A percentile compares a stretch with the other conserved stretches of the same genome.
Conservation (phyloP, 2,113 vertebrate species). For the Taxidea taxus region DNA sequence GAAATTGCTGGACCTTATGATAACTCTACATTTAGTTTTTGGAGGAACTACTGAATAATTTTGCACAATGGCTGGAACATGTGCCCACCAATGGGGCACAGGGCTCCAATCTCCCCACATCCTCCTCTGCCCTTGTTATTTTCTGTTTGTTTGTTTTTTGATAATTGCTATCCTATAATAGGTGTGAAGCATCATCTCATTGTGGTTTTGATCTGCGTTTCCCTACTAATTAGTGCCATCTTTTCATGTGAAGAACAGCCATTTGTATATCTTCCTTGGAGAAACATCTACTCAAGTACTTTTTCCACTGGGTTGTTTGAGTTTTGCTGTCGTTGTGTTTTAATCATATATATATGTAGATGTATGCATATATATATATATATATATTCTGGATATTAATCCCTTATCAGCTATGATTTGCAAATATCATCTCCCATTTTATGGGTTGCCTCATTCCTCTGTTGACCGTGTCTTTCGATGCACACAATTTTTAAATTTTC, state of each 20-base stretch:
- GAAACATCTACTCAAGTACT: background rate
- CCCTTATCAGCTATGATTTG: background rate
- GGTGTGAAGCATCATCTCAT: background rate
- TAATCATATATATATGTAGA: background rate
- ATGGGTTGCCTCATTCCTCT: background rate
- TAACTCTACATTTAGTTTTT: background rate
- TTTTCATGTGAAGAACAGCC: background rate
- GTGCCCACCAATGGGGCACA: background rate
- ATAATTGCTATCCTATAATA: background rate
- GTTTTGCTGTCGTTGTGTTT: background rate
- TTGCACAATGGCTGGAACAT: background rate
- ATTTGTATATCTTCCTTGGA: background rate
- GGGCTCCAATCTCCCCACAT: background rate
- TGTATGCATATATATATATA: background rate
- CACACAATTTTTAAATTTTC: background rate
- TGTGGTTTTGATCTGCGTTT: background rate
- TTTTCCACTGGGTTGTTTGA: background rate
- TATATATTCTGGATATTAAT: background rate
- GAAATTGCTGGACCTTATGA: background rate
- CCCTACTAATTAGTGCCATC: background rate
- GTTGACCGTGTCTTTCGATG: background rate
- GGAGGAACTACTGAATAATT: background rate
- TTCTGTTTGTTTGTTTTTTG: background rate
- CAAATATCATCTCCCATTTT: background rate
- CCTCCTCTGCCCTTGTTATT: background rate